Evolutionary conservation across 2,888 invertebrate genomes (phyloP).

Genomic region (Sympetrum striolatum): DNA sequence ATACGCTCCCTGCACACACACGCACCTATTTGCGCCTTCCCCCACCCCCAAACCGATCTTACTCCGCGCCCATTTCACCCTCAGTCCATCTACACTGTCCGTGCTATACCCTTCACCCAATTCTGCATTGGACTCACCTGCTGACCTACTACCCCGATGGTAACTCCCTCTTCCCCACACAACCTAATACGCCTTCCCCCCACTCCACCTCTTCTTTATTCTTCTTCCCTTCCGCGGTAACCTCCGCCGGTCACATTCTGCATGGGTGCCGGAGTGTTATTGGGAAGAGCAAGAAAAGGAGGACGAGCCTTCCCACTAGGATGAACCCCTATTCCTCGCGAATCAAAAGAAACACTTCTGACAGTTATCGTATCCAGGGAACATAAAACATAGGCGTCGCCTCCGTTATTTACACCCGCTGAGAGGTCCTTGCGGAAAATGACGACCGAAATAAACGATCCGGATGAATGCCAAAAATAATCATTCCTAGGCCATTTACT

Average conservation of each 20-base stretch:
- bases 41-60: not conserved
- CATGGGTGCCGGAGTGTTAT: not conserved
- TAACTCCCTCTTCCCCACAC: not conserved
- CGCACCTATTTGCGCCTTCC: not conserved
- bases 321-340: not conserved
- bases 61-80: not conserved
- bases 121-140: conserved; percentile 36
- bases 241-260: not conserved
- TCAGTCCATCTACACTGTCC: not conserved
- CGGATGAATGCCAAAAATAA: too few species aligned
- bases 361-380: too few species aligned
- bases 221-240: not conserved
- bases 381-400: too few species aligned
- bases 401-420: too few species aligned
- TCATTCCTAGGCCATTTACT: too few species aligned
- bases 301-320: not conserved
- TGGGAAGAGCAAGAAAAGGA: too few species aligned
- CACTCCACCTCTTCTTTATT: not conserved
- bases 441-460: too few species aligned
- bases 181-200: not conserved
- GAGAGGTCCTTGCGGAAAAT: too few species aligned
- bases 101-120: conserved; percentile 26
- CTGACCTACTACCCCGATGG: conserved; percentile 42
- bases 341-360: not conserved
- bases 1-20: not conserved